Base-by-base conservation (phyloP, 2,113 vertebrate species). In the Dolichotis patagonum region DNA sequence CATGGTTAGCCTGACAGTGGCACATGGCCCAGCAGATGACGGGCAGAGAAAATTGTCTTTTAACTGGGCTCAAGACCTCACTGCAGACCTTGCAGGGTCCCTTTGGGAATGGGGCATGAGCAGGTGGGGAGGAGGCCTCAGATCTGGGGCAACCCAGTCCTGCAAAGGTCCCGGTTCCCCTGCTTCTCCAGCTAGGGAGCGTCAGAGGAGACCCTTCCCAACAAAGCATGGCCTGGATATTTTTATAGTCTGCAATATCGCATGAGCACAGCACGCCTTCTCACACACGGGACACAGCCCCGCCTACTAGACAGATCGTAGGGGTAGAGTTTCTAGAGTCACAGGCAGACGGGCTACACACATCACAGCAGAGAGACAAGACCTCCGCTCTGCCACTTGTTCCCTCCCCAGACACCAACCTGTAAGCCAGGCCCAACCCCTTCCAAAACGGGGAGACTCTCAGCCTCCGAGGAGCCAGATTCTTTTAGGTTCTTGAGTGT, bases 401-500 rank as follows among this genome's bases (percentile, higher is more conserved):
- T 56, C 85, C 85, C 20, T 78, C n/a, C 41, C 75, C 41, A 26
- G 75, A 80, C 20, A 28, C 38, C 19, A 46, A 54, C 35, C 54
- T 67, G 56, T 41, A 69, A 26, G 14, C n/a, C 58, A 30, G 16
- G 30, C 26, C 41, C 3, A 54, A 73, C 41, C 63, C 20, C 43
- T 85, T 90, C 56, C 24, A 6, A 80, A 88, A 69, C n/a, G 16
- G 38, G 62, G 91, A 86, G 58, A 85, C 20, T 43, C 43, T 69
- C 71, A 4, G 10, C 26, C 22, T 87, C 82, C 17, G 0, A 24
- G 8, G 38, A 19, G 65, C 35, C 28, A 81, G 60, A 85, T 89
- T 63, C 63, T 87, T 93, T 67, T 54, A 20, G 56, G 49, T 88
- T 81, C 94, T 91, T 85, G 58, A 62, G 28, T 69, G 92, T 96